phyloP scores from a whole-genome alignment of 2,113 vertebrate species.

The Choloepus hoffmanni region DNA sequence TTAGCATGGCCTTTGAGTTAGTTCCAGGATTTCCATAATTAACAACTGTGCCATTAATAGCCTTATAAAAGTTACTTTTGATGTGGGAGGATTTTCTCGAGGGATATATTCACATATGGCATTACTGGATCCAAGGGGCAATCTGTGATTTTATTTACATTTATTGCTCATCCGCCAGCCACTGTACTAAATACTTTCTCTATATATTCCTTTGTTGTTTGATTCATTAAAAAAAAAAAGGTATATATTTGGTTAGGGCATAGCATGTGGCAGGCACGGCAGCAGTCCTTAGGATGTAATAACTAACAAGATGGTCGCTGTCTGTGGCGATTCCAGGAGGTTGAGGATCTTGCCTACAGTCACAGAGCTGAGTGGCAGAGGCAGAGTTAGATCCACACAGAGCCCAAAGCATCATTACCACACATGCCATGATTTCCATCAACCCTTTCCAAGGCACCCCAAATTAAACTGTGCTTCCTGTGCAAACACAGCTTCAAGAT shows the following conservation, averaged over 20 bases:
- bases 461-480: not conserved
- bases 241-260: not conserved
- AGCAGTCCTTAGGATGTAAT: fast-evolving
- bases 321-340: not conserved
- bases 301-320: not conserved
- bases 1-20: not conserved
- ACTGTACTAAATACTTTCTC: not conserved
- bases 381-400: not conserved
- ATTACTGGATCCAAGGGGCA: not conserved
- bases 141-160: not conserved
- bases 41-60: not conserved
- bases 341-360: not conserved
- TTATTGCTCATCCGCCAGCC: not conserved
- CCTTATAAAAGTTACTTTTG: not conserved
- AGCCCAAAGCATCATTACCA: not conserved
- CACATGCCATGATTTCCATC: not conserved
- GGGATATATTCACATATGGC: not conserved
- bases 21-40: not conserved
- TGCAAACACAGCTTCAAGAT: not conserved
- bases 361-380: not conserved
- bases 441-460: not conserved
- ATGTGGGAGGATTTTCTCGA: not conserved
- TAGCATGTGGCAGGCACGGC: not conserved
- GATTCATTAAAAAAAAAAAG: not conserved
- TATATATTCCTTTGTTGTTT: not conserved